A percentile compares a stretch with the other conserved stretches of the same genome.
Conservation (phyloP, 2,113 vertebrate species). For the Pipra filicauda region DNA sequence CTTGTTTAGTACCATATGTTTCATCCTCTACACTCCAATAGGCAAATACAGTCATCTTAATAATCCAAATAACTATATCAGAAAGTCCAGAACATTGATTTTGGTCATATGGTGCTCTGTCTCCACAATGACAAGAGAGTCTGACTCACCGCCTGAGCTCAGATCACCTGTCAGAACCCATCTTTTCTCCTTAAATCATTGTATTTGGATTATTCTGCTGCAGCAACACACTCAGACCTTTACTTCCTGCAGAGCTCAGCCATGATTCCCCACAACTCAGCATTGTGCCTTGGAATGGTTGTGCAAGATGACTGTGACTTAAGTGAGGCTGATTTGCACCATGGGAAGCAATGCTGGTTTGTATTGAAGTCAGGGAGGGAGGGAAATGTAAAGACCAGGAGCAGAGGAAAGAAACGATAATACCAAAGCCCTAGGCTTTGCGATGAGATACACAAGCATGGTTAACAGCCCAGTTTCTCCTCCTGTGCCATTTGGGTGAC, state of each 20-base stretch:
- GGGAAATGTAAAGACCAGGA: neutral
- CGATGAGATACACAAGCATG: neutral
- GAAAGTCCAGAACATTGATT: conserved; percentile 11
- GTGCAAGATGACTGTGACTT: neutral
- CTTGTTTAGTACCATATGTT: conserved; percentile 43
- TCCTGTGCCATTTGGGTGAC: neutral
- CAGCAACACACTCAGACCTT: neutral
- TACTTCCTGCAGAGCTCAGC: neutral
- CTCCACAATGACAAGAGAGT: neutral
- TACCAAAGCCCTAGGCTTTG: neutral
- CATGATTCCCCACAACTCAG: neutral
- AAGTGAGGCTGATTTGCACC: neutral
- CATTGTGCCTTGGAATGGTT: neutral
- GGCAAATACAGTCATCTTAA: conserved; percentile 28
- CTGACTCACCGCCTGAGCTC: neutral
- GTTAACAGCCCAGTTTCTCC: neutral
- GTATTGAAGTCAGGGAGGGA: neutral
- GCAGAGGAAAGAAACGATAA: neutral
- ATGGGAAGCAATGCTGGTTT: neutral
- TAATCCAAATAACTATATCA: neutral
- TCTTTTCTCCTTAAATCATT: neutral
- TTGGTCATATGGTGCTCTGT: conserved; percentile 13
- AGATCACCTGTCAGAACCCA: conserved; percentile 5
- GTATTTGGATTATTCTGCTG: neutral
- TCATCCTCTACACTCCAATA: neutral